Base-by-base conservation (phyloP, 2,888 invertebrate genomes). In the Campopleginae sp. region DNA sequence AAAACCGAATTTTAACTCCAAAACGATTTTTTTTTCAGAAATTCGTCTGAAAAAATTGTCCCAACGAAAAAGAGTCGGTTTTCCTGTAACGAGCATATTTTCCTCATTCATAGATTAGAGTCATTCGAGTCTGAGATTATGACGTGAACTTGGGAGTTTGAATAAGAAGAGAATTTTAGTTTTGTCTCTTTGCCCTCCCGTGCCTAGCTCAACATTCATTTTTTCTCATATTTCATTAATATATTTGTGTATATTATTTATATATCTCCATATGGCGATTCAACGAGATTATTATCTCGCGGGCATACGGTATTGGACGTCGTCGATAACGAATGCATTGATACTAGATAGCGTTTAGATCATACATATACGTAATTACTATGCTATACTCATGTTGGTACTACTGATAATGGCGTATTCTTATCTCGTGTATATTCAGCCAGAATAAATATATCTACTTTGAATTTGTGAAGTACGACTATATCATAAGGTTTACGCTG, bases 401-500 rank as follows among this genome's bases (percentile, higher is more conserved):
- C 51, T 78, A 72, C 58, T 74, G 78, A 44, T 80, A 78, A 54
- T 51, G 46, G 42, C 48, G 42, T n/a, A 42, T 65, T 82, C 65
- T 71, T 79, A 70, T 42, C 38, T 38, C 82, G 66, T 72, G 66
- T 85, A 66, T 66, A 76, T 78, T 66, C 33, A 46, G 23, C 33
- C 68, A 58, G 51, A 27, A 66, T 44, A 71, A 63, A 63, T 33
- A 44, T 38, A 80, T 78, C 71, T 79, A 76, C 31, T 71, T 82
- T 79, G 38, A n/a, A 61, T 71, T 72, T 65, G 66, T 75, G 44
- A 70, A 68, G 54, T 75, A 68, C 61, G 46, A 31, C 12, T 51
- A 74, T 74, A 54, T 19, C 51, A 46, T 80, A 85, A 82, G 79
- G 76, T 79, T 65, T 63, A 76, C 58, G 80, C 76, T 85, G 82